Evolutionary conservation across 2,888 invertebrate species (phyloP), one percentile per base, ranked within the genome.

Genomic region (Lasioglossum morio): DNA sequence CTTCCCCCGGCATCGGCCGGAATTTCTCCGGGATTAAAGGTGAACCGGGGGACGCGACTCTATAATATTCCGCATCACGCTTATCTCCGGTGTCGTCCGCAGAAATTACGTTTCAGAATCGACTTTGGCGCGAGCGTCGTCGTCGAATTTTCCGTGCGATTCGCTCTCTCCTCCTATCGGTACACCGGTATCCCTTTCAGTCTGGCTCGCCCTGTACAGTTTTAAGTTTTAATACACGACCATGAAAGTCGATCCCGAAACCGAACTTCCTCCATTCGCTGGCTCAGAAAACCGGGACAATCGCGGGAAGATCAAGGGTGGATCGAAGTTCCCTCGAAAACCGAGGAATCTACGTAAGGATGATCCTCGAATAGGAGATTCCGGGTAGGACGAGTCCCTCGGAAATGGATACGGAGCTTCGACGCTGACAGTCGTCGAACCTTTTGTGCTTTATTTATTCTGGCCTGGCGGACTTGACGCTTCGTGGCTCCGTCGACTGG

Each of bases 21-120:
- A 69, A 86, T 81, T 76, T 46, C 77, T 57, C 53, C 34, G 27
- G 77, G 77, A 87, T 85, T 85, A 82, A 87, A 85, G 81, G 73
- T 34, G 79, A 77, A 72, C 74, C 48, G 40, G n/a, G 40, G 12
- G n/a, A 16, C 72, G 34, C 27, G 48, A 74, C 76, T 85, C 80
- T 77, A 74, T 81, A 79, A 76, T 85, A 80, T 78, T 69, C 74
- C 76, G 43, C 43, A 73, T 77, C 80, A 76, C 73, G 79, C 72
- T 87, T 85, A 88, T 88, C 87, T 86, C 78, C 82, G 78, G 77
- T 88, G 88, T 88, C 88, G 88, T 84, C 82, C 84, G 79, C 88
- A 88, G 88, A 84, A 88, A 88, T 88, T 88, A 88, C 82, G 79
- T 88, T 86, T 86, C 82, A 81, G 37, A 37, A 57, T 48, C 72